Base-by-base conservation (phyloP, 2,888 invertebrate genomes). In the Phyllotreta cruciferae region DNA sequence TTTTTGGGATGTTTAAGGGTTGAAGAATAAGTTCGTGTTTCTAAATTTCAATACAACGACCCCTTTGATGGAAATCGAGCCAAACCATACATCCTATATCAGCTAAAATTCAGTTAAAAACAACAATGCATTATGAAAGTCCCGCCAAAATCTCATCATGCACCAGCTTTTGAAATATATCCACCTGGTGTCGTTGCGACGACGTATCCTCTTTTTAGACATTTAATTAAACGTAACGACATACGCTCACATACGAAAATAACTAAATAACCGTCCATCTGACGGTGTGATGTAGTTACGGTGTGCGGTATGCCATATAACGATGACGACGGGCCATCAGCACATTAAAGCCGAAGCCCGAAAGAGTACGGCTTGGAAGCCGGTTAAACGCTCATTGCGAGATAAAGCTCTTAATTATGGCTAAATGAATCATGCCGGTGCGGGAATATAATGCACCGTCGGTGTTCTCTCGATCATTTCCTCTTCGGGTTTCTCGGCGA, bases 341-440 rank as follows among this genome's bases (percentile, higher is more conserved):
- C 49, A 35, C 49, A 47, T 47, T 35, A 49, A 49, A 24, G 24
- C 24, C 35, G 10, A 35, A 49, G 35, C 34, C 35, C 49, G 49
- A 49, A 49, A 49, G 35, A 49, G 49, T 49, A 49, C 24, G 24
- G 34, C 44, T 13, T 47, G 47, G 6, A 47, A 47, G 47, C 13
- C 24, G 34, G 13, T 47, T 47, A 49, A 49, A 49, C 35, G 36
- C 35, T 49, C 35, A 49, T 49, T 49, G 49, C 11, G 35, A 68
- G 64, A 65, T 66, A 61, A 64, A 66, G 60, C 42, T 61, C 64
- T 69, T 69, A 67, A 70, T 70, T 70, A 69, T 60, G 65, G 50
- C 49, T 62, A 64, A 67, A 68, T 69, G 66, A 69, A 69, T 69
- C 69, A 69, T 67, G 49, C 60, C 56, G 54, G 49, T 24, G 53